Evolutionary conservation across 2,888 invertebrate species (phyloP).

Genomic region (Drosophila falleni): DNA sequence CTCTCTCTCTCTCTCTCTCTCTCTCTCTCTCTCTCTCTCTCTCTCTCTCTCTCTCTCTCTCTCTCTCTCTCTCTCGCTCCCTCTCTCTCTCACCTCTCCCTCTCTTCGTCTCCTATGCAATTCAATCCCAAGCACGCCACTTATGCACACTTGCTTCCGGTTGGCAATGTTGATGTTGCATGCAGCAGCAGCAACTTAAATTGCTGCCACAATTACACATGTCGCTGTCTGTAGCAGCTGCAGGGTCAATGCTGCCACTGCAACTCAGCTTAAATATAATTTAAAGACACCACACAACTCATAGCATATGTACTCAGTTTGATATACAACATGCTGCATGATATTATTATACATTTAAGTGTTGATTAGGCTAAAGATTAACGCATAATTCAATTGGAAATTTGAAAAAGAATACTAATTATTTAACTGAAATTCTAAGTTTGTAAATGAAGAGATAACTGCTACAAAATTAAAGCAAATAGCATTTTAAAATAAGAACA

Average conservation of each 20-base stretch:
- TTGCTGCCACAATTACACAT: conserved; percentile 81
- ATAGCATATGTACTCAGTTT: background rate
- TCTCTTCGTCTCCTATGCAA: conserved; percentile 16
- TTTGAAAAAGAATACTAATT: background rate
- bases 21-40: conserved; percentile 1
- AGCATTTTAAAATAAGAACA: too few species aligned
- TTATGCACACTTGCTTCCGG: conserved; percentile 73
- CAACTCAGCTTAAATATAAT: conserved; percentile 49
- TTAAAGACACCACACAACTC: conserved; percentile 43
- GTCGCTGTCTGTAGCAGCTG: conserved; percentile 62
- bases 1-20: background rate
- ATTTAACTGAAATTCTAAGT: background rate
- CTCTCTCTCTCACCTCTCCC: too few species aligned
- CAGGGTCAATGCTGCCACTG: conserved; percentile 72
- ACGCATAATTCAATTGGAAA: background rate
- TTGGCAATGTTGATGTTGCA: conserved; percentile 64
- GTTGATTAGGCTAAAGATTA: background rate
- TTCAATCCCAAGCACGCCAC: conserved; percentile 57
- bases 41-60: background rate
- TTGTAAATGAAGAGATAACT: background rate
- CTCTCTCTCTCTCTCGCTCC: background rate
- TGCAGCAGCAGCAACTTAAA: conserved; percentile 60
- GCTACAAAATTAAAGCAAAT: background rate
- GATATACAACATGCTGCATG: background rate
- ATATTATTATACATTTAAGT: background rate